Evolutionary conservation across 2,113 vertebrate genomes (phyloP).

Genomic region (Brienomyrus longianalis): DNA sequence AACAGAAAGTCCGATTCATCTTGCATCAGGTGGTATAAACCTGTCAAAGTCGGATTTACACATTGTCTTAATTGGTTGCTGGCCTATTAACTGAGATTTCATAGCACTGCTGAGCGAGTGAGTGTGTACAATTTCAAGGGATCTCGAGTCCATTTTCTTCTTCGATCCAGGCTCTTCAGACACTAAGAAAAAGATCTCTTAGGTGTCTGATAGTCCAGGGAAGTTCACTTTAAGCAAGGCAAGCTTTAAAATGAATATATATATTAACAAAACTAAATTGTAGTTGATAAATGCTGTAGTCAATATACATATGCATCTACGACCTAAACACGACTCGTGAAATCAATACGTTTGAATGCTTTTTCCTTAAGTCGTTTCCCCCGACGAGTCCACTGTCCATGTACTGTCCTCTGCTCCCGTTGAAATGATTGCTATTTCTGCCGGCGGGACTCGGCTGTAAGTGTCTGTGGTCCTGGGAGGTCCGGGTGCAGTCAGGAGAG

Average conservation of each 20-base stretch:
- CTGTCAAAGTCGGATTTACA: neutral
- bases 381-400: neutral
- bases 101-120: neutral
- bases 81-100: neutral
- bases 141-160: neutral
- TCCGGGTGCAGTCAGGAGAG: conserved; percentile 66
- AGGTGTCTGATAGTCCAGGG: neutral
- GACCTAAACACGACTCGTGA: conserved; percentile 16
- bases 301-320: conserved; percentile 24
- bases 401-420: neutral
- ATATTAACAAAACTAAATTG: conserved; percentile 19
- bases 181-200: neutral
- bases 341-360: conserved; percentile 5
- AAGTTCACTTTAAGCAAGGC: neutral
- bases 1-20: neutral
- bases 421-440: neutral
- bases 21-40: neutral
- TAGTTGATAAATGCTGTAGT: conserved; percentile 20
- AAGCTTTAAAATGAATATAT: conserved; percentile 20
- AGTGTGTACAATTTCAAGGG: neutral
- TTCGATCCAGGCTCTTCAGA: neutral
- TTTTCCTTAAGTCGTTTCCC: neutral
- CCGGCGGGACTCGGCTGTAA: neutral
- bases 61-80: neutral
- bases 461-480: neutral